Evolutionary conservation across 1,140 invertebrate genomes (phyloP), one percentile per base, ranked within the genome.

Genomic region (Brachionus calyciflorus): DNA sequence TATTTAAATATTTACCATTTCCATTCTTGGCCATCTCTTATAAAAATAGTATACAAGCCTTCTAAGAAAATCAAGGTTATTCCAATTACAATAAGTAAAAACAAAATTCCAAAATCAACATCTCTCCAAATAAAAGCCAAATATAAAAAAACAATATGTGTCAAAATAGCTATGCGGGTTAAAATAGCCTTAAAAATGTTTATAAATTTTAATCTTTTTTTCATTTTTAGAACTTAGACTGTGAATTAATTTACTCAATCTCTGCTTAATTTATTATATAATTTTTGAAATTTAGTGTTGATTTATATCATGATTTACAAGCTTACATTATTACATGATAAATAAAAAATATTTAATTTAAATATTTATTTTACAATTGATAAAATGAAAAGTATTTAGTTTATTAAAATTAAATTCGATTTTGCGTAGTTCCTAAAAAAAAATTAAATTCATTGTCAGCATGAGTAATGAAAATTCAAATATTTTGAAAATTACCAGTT

Each of bases 81-180:
- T 10, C 60, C 37, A 26, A n/a, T 41, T n/a, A 19, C 1, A 12
- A 65, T 28, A 12, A 6, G 12, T 24, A 65, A 44, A 44, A 44
- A 65, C 24, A 44, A 24, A 2, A 65, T 41, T 24, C 60, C 60
- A 65, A 65, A 65, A 30, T 65, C 21, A 26, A 19, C 37, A 21
- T 24, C 44, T 41, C 24, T 41, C 60, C 60, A 65, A 24, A 65
- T 44, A 65, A 65, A 65, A 0, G 60, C 41, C 30, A 65, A 44
- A 65, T 44, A 65, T 10, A 65, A 44, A 65, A 65, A 65, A 12
- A 24, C 12, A 17, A 65, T 65, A 41, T 65, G 60, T 4, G 41
- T 24, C 12, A 65, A 2, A 24, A 65, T 65, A 24, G 44, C 12
- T 26, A 65, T 26, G 0, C 60, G 37, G 9, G 60, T 65, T 24